Evolutionary conservation across 2,113 vertebrate species (phyloP).

Genomic region (Stegastes partitus): DNA sequence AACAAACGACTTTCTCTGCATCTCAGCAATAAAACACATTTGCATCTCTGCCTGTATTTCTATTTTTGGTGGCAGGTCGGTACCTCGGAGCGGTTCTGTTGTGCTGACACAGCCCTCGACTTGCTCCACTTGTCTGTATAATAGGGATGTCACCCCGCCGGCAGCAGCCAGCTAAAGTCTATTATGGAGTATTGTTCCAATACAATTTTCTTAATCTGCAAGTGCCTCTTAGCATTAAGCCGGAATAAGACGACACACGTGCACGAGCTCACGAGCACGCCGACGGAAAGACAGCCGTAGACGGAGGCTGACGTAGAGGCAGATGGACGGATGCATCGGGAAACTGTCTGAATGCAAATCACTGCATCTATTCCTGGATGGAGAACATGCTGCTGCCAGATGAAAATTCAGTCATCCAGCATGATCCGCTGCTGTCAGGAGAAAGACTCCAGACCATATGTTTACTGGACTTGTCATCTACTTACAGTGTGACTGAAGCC

Average conservation of each 20-base stretch:
- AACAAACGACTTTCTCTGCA: background rate
- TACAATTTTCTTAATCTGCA: conserved; percentile 60
- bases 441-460: conserved; percentile 11
- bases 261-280: background rate
- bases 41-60: conserved; percentile 25
- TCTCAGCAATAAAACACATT: conserved; percentile 36
- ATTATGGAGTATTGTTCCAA: conserved; percentile 63
- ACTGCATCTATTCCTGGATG: conserved; percentile 10
- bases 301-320: background rate
- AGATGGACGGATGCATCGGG: background rate
- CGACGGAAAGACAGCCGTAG: background rate
- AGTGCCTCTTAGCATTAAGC: conserved; percentile 54
- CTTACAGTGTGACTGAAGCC: background rate
- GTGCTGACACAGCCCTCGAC: conserved; percentile 66
- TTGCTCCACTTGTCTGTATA: conserved; percentile 78
- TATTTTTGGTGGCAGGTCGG: conserved; percentile 11
- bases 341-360: conserved; percentile 26
- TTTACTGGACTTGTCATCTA: conserved; percentile 11
- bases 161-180: conserved; percentile 47
- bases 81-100: conserved; percentile 47
- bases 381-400: conserved; percentile 2
- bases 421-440: conserved; percentile 13
- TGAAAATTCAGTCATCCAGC: conserved; percentile 13
- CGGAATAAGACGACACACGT: conserved; percentile 29
- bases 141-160: conserved; percentile 66